These are phyloP conservation scores for Eupithecia insigniata DNA, from an alignment of 2,888 invertebrate genomes.

Conservation along the genomic window DNA sequence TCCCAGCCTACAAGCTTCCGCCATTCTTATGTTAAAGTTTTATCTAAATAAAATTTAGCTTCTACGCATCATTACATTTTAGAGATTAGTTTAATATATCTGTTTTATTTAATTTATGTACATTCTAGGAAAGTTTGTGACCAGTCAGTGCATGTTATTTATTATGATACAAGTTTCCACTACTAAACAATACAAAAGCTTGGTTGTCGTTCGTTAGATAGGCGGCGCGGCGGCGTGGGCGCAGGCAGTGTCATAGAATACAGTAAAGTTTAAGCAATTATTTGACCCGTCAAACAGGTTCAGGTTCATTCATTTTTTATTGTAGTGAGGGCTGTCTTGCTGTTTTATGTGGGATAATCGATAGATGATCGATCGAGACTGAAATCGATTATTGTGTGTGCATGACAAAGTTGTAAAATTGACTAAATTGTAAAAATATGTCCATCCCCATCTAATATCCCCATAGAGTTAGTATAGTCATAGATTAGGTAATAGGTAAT, in stretches of 20 bases:
- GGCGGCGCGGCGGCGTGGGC: constrained; percentile 34
- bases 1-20: constrained; percentile 75
- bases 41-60: constrained; percentile 6
- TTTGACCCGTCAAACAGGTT: constrained; percentile 3
- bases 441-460: too few species aligned
- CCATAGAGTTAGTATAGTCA: too few species aligned
- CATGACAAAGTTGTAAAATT: background rate
- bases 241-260: constrained; percentile 46
- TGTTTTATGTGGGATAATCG: background rate
- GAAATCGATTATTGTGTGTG: constrained; percentile 1
- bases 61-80: constrained; percentile 25
- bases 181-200: constrained; percentile 39
- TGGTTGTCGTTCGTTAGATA: constrained; percentile 24
- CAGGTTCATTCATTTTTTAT: constrained; percentile 21
- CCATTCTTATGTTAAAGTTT: constrained; percentile 61
- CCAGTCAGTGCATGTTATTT: constrained; percentile 52
- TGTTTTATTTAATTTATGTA: background rate
- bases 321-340: background rate
- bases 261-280: constrained; percentile 4
- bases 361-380: background rate
- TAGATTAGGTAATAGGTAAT: too few species aligned
- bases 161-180: constrained; percentile 6
- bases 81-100: constrained; percentile 33
- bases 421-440: too few species aligned
- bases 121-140: background rate